Evolutionary conservation across 2,888 invertebrate species (phyloP).

Genomic region (Epicampocera succincta): DNA sequence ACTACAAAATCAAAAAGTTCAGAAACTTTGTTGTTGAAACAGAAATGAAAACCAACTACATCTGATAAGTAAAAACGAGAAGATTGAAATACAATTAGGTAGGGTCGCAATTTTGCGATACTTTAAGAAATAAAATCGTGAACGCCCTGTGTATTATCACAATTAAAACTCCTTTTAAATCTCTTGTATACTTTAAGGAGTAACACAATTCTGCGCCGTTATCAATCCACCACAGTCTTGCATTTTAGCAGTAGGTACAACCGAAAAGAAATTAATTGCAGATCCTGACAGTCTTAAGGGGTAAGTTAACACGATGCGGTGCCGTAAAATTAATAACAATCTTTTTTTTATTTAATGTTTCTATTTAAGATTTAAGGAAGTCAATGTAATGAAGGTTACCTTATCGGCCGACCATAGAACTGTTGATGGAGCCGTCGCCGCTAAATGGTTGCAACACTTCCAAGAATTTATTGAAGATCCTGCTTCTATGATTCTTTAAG

Average conservation of each 20-base stretch:
- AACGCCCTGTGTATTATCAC: too few relatives aligned
- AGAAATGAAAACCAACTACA: too few relatives aligned
- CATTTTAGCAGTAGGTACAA: slow-evolving; percentile 94
- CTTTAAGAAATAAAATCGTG: too few relatives aligned
- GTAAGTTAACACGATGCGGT: slow-evolving; percentile 81
- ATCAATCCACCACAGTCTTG: slow-evolving; percentile 98
- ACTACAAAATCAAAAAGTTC: too few relatives aligned
- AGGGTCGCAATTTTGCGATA: too few relatives aligned
- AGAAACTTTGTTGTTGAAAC: too few relatives aligned
- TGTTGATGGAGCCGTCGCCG: slow-evolving; percentile 98
- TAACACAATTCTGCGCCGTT: slow-evolving; percentile 94
- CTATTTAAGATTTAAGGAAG: slow-evolving; percentile 85
- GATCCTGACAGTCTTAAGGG: slow-evolving; percentile 89
- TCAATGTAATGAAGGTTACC: slow-evolving; percentile 93
- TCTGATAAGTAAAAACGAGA: too few relatives aligned
- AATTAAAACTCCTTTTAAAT: neutral
- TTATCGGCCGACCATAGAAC: slow-evolving; percentile 98
- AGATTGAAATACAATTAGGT: too few relatives aligned
- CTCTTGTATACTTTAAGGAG: slow-evolving; percentile 82
- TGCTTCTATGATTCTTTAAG: slow-evolving; percentile 94
- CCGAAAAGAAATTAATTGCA: slow-evolving; percentile 88
- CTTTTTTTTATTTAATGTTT: neutral
- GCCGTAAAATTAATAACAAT: too few relatives aligned
- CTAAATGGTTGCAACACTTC: slow-evolving; percentile 96
- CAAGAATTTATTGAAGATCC: slow-evolving; percentile 95